phyloP scores from a whole-genome alignment of 2,888 invertebrate genomes.

The Autographa pulchrina region DNA sequence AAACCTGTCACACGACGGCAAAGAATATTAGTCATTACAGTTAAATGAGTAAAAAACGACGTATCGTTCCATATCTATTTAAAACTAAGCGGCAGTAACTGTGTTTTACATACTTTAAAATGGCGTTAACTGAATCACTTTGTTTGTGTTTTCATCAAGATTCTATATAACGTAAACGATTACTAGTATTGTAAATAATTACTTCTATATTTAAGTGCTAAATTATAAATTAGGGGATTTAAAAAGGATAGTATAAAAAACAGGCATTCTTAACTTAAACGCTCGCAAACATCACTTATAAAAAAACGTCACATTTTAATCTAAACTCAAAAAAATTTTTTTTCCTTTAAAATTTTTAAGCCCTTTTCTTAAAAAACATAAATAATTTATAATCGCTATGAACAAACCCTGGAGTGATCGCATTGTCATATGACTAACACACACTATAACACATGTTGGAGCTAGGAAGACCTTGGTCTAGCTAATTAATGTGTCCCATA shows the following conservation, averaged over 20 bases:
- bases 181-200: too few relatives aligned
- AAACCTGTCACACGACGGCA: constrained; percentile 16
- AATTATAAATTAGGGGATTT: too few relatives aligned
- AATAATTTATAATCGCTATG: too few relatives aligned
- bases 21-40: constrained; percentile 38
- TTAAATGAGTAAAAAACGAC: constrained; percentile 29
- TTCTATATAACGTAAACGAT: too few relatives aligned
- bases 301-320: too few relatives aligned
- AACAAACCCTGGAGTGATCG: constrained; percentile 22
- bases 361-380: too few relatives aligned
- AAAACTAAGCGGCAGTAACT: constrained; percentile 31
- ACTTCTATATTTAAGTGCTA: too few relatives aligned
- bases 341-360: too few relatives aligned
- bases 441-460: constrained; percentile 27
- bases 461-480: constrained; percentile 55
- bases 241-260: too few relatives aligned
- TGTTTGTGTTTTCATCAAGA: not conserved
- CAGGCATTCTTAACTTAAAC: too few relatives aligned
- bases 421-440: constrained; percentile 42
- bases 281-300: too few relatives aligned
- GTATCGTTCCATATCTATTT: constrained; percentile 43
- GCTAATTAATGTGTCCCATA: constrained; percentile 44
- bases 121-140: not conserved
- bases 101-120: constrained; percentile 16
- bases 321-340: too few relatives aligned